A percentile compares a stretch with the other conserved stretches of the same genome.
Evolutionary conservation across 1,140 invertebrate species (phyloP).

Genomic region (Wiebesia pumilae): DNA sequence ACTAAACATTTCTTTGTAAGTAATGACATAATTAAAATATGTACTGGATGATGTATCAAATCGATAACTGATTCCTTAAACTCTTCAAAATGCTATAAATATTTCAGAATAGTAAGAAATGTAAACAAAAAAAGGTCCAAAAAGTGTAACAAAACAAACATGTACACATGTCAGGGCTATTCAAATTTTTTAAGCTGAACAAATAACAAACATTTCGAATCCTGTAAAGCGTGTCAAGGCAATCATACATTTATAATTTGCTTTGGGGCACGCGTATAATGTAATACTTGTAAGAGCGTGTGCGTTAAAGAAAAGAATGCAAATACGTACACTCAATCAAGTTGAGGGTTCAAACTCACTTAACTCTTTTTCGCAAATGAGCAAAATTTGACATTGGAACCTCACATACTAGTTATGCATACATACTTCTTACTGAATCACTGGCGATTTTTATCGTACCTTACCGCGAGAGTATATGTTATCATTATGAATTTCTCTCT

Average conservation of each 20-base stretch:
- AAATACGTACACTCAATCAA: background rate
- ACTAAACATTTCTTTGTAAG: too few species aligned
- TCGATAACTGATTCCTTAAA: background rate
- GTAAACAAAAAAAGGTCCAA: background rate
- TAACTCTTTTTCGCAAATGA: slow-evolving; percentile 14
- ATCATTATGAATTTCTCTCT: too few species aligned
- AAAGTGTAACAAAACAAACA: background rate
- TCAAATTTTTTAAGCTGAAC: background rate
- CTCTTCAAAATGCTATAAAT: background rate
- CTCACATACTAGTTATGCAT: background rate
- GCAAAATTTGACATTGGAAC: background rate
- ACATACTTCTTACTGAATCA: background rate
- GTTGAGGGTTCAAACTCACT: background rate
- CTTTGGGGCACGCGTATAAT: background rate
- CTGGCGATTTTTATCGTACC: background rate
- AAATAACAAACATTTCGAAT: slow-evolving; percentile 6
- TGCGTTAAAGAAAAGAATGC: background rate
- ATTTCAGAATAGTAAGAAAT: background rate
- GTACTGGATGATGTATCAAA: too few species aligned
- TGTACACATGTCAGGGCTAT: background rate
- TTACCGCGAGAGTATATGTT: too few species aligned
- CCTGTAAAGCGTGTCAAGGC: slow-evolving; percentile 43
- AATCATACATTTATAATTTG: background rate
- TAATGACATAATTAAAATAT: too few species aligned
- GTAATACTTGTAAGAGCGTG: background rate